Evolutionary conservation across 2,797 vertebrate species (phyloP).

Genomic region (Pteropus rufus): DNA sequence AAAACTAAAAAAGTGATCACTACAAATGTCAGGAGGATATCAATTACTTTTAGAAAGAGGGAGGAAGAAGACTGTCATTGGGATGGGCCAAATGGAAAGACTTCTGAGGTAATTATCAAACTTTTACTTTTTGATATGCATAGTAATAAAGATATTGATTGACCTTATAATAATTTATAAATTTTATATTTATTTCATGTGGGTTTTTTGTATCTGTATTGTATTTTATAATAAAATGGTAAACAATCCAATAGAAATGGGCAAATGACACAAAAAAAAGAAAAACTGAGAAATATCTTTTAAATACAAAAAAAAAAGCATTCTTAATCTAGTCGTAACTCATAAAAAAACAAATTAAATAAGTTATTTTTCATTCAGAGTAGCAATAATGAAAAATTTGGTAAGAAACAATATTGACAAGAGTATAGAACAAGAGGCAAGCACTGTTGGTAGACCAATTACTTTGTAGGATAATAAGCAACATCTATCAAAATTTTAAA

Average conservation of each 20-base stretch:
- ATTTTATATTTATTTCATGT: neutral
- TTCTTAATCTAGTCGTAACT: neutral
- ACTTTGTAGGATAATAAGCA: neutral
- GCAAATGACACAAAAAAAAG: neutral
- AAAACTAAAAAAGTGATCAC: neutral
- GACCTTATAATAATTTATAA: neutral
- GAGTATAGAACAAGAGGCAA: neutral
- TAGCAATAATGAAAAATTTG: neutral
- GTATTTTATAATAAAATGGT: neutral
- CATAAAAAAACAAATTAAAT: neutral
- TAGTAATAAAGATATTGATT: neutral
- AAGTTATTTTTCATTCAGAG: neutral
- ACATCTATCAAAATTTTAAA: slow-evolving; percentile 23
- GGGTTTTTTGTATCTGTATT: neutral
- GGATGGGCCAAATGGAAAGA: neutral
- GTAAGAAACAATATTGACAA: neutral
- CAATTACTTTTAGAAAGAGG: neutral
- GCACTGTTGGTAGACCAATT: neutral
- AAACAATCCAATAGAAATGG: neutral
- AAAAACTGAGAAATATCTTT: neutral
- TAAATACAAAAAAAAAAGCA: slow-evolving; percentile 1
- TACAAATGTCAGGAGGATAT: neutral
- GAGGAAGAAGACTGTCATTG: neutral
- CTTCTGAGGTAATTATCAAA: neutral
- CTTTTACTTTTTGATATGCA: neutral